These are phyloP conservation scores for Pseudorectes ferrugineus DNA, from an alignment of 2,113 vertebrate species.

Conservation along the genomic window DNA sequence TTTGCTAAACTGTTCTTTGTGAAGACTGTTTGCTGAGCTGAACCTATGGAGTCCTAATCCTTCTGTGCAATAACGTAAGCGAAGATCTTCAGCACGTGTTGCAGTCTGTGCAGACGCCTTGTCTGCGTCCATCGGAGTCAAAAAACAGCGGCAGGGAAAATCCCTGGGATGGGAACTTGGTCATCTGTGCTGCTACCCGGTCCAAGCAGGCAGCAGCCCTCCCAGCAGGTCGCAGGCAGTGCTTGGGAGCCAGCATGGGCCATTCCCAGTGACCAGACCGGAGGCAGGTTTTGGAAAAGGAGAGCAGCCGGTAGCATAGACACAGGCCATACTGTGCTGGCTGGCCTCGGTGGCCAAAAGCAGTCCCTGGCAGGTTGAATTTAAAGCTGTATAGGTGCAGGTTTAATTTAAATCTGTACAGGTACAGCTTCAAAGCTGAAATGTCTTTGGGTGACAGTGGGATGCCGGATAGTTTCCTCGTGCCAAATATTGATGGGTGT, in stretches of 20 bases:
- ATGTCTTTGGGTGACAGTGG: not conserved
- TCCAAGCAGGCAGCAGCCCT: constrained; percentile 51
- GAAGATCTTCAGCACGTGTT: accelerated
- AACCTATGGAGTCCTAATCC: not conserved
- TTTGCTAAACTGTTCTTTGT: not conserved
- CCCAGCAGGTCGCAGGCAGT: constrained; percentile 29
- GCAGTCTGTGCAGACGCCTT: not conserved
- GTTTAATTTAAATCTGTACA: not conserved
- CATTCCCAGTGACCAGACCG: constrained; percentile 5
- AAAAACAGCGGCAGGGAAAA: constrained; percentile 44
- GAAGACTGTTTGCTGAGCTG: not conserved
- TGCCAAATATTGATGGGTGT: constrained; percentile 37
- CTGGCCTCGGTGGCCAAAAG: not conserved
- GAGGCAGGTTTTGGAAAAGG: constrained; percentile 31
- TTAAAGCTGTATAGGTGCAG: not conserved
- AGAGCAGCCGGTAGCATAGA: not conserved
- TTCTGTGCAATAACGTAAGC: not conserved
- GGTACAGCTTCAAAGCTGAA: not conserved
- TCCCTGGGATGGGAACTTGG: not conserved
- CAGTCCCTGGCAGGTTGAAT: not conserved
- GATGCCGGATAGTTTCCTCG: not conserved
- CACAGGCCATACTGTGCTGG: not conserved
- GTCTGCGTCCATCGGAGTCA: not conserved
- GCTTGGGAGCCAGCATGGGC: not conserved
- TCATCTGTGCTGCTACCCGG: not conserved